Conservation (phyloP, 2,113 vertebrate genomes). For the Chamaetylas fuelleborni region DNA sequence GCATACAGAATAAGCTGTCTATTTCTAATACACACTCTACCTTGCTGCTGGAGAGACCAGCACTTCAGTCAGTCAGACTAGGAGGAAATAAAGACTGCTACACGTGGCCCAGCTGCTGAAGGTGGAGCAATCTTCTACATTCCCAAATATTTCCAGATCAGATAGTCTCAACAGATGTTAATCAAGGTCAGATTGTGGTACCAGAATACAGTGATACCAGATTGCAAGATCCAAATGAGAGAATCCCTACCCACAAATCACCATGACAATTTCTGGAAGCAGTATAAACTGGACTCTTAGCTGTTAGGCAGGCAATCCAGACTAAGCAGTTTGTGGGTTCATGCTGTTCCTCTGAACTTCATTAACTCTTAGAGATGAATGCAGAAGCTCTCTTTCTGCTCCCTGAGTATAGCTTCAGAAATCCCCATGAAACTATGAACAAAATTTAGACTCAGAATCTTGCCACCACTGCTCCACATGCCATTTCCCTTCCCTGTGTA, state of each 20-base stretch:
- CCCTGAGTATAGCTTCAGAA: not conserved
- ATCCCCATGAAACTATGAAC: not conserved
- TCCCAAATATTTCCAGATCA: not conserved
- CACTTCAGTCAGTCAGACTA: not conserved
- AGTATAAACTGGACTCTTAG: not conserved
- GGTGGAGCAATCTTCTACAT: not conserved
- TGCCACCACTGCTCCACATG: not conserved
- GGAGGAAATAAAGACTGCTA: not conserved
- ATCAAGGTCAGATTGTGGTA: not conserved
- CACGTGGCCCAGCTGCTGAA: not conserved
- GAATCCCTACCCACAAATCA: not conserved
- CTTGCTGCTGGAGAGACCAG: not conserved
- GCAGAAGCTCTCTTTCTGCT: not conserved
- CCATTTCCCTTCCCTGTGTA: not conserved
- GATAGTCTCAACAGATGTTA: not conserved
- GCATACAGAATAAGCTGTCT: not conserved
- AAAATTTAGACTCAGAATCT: not conserved
- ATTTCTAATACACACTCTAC: fast-evolving
- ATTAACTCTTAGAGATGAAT: not conserved
- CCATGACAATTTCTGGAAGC: not conserved
- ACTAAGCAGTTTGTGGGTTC: not conserved
- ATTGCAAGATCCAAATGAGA: not conserved
- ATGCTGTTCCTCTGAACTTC: not conserved
- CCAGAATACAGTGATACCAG: not conserved
- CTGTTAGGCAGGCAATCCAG: not conserved